Conservation (phyloP, 1,140 invertebrate genomes). For the Planococcus citri region DNA sequence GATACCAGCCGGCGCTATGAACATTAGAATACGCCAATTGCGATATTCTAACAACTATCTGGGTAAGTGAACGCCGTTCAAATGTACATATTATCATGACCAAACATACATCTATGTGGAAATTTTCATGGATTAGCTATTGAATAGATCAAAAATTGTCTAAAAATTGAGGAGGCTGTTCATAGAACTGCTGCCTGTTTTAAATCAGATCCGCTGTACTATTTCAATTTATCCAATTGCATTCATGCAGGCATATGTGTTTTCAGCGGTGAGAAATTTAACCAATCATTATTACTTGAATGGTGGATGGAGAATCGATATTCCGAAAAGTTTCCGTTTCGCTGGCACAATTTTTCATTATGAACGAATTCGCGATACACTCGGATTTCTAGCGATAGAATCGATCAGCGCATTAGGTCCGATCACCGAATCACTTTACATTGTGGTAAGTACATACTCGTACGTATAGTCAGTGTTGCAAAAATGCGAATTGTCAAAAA, state of each 20-base stretch:
- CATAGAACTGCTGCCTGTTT: too few species aligned
- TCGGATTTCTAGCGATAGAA: constrained; percentile 66
- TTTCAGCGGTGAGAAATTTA: constrained; percentile 64
- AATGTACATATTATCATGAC: too few species aligned
- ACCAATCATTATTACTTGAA: constrained; percentile 80
- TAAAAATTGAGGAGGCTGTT: too few species aligned
- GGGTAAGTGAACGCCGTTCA: constrained; percentile 44
- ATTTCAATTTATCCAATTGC: too few species aligned
- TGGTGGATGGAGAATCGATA: constrained; percentile 86
- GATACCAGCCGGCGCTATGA: constrained; percentile 88
- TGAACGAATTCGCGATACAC: constrained; percentile 55
- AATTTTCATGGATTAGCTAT: too few species aligned
- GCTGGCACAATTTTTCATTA: constrained; percentile 79
- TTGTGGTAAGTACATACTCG: constrained; percentile 54
- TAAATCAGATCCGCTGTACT: too few species aligned
- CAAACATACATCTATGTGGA: too few species aligned
- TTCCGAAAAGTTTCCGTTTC: constrained; percentile 61
- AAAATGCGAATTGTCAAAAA: too few species aligned
- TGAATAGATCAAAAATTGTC: too few species aligned
- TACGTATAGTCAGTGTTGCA: neutral
- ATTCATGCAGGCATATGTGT: neutral
- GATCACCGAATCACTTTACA: constrained; percentile 69
- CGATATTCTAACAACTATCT: constrained; percentile 83
- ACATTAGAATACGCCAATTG: constrained; percentile 70
- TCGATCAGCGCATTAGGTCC: constrained; percentile 69